Conservation (phyloP, 2,888 invertebrate genomes). For the Oasisia sp. region DNA sequence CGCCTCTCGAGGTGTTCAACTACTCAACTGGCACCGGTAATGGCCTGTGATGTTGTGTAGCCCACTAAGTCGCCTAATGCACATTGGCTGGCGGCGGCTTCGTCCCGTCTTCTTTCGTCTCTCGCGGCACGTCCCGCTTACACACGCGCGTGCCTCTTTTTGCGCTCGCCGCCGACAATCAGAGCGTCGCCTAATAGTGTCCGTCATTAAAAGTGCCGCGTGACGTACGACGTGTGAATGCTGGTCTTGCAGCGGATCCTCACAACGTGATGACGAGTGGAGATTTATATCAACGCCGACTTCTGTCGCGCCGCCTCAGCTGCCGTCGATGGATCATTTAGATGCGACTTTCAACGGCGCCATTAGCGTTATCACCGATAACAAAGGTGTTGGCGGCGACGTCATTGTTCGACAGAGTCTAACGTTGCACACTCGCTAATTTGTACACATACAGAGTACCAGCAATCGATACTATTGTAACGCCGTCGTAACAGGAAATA, state of each 20-base stretch:
- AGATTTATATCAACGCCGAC: slow-evolving; percentile 17
- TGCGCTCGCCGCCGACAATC: slow-evolving; percentile 4
- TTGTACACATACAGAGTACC: neutral
- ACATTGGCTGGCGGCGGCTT: neutral
- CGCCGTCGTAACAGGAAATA: too few relatives aligned
- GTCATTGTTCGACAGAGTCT: neutral
- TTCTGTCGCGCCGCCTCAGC: slow-evolving; percentile 13
- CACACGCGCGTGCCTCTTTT: neutral
- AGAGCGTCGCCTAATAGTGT: neutral
- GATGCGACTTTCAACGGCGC: neutral
- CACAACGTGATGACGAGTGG: slow-evolving; percentile 10
- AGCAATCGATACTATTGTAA: neutral
- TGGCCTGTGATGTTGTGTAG: neutral
- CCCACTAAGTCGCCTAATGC: neutral
- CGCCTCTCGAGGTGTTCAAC: neutral
- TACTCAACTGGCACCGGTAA: neutral
- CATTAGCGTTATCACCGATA: neutral
- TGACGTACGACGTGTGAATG: slow-evolving; percentile 11
- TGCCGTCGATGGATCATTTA: neutral
- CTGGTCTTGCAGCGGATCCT: neutral
- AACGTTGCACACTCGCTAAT: neutral
- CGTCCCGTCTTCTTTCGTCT: neutral
- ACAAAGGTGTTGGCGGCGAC: neutral
- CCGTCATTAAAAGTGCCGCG: neutral
- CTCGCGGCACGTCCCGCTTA: neutral